phyloP scores from a whole-genome alignment of 2,113 vertebrate species.

The Menidia beryllina region DNA sequence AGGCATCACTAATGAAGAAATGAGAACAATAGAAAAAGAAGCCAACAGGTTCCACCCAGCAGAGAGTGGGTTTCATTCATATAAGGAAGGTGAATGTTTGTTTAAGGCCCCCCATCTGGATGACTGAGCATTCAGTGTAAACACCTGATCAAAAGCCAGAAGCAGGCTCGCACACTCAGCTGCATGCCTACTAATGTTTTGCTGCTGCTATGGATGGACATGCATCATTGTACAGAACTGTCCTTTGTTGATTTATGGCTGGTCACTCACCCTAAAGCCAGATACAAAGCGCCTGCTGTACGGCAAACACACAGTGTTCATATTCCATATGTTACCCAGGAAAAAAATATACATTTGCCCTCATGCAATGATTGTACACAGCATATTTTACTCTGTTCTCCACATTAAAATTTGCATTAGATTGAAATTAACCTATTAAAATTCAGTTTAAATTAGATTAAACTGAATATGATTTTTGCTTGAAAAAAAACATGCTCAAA shows the following conservation, averaged over 20 bases:
- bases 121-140: slow-evolving; percentile 41
- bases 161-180: slow-evolving; percentile 22
- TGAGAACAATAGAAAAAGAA: slow-evolving; percentile 39
- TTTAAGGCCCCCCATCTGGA: slow-evolving; percentile 40
- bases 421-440: too few relatives aligned
- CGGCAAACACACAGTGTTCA: neutral
- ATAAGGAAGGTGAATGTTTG: slow-evolving; percentile 26
- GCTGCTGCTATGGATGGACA: slow-evolving; percentile 11
- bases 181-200: slow-evolving; percentile 11
- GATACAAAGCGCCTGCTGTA: neutral
- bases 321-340: neutral
- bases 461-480: slow-evolving; percentile 35
- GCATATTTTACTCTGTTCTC: slow-evolving; percentile 23
- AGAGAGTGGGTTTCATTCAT: slow-evolving; percentile 23
- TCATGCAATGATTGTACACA: slow-evolving; percentile 29
- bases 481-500: slow-evolving; percentile 20
- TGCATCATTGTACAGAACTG: neutral
- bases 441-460: too few relatives aligned
- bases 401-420: slow-evolving; percentile 49
- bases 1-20: slow-evolving; percentile 58
- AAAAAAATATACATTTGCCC: slow-evolving; percentile 41
- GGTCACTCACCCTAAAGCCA: slow-evolving; percentile 9
- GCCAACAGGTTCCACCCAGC: slow-evolving; percentile 30
- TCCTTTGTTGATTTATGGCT: slow-evolving; percentile 7
- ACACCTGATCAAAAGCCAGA: slow-evolving; percentile 42